phyloP scores from a whole-genome alignment of 2,797 vertebrate genomes.

The Sandelia bainsii region DNA sequence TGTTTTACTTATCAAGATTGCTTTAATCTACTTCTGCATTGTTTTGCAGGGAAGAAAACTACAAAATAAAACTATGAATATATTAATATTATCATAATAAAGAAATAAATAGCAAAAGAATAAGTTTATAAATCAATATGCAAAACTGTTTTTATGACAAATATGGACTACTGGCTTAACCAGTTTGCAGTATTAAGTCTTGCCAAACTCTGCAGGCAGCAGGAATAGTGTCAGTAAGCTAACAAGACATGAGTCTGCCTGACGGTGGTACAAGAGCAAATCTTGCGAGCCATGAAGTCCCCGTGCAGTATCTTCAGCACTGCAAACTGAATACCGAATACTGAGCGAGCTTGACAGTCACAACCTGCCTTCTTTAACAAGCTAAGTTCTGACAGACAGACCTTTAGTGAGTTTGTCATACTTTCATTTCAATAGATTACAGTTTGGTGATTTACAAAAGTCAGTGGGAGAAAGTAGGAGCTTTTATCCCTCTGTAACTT shows the following conservation, averaged over 20 bases:
- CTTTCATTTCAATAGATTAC: neutral
- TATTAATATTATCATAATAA: too few species aligned
- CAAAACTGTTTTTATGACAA: too few species aligned
- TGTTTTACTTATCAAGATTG: too few species aligned
- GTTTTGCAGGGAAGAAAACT: too few species aligned
- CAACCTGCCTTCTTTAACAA: too few species aligned
- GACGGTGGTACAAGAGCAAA: neutral
- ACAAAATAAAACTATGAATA: too few species aligned
- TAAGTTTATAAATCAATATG: too few species aligned
- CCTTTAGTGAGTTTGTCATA: neutral
- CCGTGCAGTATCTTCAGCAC: neutral
- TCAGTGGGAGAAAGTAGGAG: too few species aligned
- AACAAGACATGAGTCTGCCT: neutral
- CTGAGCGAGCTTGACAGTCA: neutral
- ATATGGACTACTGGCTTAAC: neutral
- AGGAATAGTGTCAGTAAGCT: neutral
- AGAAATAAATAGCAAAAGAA: too few species aligned
- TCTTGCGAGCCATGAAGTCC: neutral
- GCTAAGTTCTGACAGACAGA: neutral
- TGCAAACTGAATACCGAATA: neutral
- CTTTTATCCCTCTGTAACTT: too few species aligned
- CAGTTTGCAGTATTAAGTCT: neutral
- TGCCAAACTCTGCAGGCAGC: neutral
- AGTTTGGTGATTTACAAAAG: neutral
- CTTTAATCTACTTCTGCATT: too few species aligned